A percentile compares a stretch with the other conserved stretches of the same genome.
Conservation (phyloP, 2,888 invertebrate genomes). For the Volucella zonaria region DNA sequence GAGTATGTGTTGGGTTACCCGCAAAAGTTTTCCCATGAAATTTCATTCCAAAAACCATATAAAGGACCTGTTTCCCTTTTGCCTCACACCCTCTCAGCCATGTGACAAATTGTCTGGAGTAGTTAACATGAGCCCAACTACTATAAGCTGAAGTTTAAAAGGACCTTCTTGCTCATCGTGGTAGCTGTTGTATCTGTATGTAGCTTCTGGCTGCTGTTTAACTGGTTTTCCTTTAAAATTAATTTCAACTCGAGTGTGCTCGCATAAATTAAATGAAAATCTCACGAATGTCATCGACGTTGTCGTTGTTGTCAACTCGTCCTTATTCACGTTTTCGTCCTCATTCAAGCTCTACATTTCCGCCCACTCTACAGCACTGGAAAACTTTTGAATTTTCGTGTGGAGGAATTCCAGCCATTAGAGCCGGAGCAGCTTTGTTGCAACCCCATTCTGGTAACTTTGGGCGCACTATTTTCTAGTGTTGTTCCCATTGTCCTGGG, state of each 20-base stretch:
- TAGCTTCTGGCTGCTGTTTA: conserved; percentile 8
- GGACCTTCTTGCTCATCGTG: background rate
- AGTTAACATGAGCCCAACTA: conserved; percentile 54
- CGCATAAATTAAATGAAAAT: conserved; percentile 73
- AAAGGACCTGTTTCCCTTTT: conserved; percentile 40
- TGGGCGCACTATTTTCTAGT: conserved; percentile 40
- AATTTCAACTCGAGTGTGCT: conserved; percentile 71
- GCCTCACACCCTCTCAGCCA: conserved; percentile 2
- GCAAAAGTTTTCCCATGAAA: conserved; percentile 74
- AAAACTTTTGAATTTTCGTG: conserved; percentile 60
- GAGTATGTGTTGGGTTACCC: conserved; percentile 50
- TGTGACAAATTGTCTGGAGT: conserved; percentile 69
- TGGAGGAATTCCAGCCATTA: conserved; percentile 66
- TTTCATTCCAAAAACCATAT: conserved; percentile 66
- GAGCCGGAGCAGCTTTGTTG: conserved; percentile 44
- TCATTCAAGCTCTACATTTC: conserved; percentile 5
- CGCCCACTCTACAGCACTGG: background rate
- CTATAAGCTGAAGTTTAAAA: background rate
- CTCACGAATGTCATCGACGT: conserved; percentile 70
- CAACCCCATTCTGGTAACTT: background rate
- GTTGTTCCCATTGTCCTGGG: background rate
- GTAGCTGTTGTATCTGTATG: conserved; percentile 6
- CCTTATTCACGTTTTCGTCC: background rate
- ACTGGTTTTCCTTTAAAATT: conserved; percentile 67
- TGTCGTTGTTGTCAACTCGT: conserved; percentile 40